Evolutionary conservation across 2,797 vertebrate genomes (phyloP), one percentile per base, ranked within the genome.

Genomic region (Characodon lateralis): DNA sequence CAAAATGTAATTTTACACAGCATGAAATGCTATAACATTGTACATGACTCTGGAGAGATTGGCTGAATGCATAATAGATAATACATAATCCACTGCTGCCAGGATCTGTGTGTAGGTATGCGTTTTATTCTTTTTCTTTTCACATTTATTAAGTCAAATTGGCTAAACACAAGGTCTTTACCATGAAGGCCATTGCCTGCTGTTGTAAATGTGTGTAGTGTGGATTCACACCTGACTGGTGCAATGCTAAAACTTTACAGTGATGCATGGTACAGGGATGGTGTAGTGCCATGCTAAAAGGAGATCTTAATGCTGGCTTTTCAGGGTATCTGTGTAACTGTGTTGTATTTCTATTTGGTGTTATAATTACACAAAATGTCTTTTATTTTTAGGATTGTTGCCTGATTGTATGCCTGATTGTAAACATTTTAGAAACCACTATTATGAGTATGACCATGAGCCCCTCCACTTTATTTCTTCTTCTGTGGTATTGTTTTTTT

Each of bases 21-120:
- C 82, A 82, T 80, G 74, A 71, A 80, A 80, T 74, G 66, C 31
- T 71, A 78, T 85, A 73, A 76, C 24, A 79, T 66, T 75, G 69
- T 74, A 76, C 73, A 78, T 76, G 78, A 77, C 79, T 80, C 63
- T 53, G 9, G 53, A 71, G 72, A 41, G 58, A 51, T 74, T 74
- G 78, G 66, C 14, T 72, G 63, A 87, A 86, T 87, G 20, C 70
- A 74, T 85, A 83, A 84, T 78, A 46, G 68, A 74, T 84, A 83
- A 84, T 78, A 46, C 70, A 74, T 84, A 83, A 84, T 77, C 48
- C 59, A 78, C 74, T 83, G 66, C 74, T 51, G 46, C 65, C 78
- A 73, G 39, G 26, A 61, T 80, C 79, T 75, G 46, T 43, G 48
- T 81, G 26, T 78, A 50, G 7, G 41, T 77, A 22, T 82, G 46